Base-by-base conservation (phyloP, 2,797 vertebrate species). In the Gymnopithys bicolor region DNA sequence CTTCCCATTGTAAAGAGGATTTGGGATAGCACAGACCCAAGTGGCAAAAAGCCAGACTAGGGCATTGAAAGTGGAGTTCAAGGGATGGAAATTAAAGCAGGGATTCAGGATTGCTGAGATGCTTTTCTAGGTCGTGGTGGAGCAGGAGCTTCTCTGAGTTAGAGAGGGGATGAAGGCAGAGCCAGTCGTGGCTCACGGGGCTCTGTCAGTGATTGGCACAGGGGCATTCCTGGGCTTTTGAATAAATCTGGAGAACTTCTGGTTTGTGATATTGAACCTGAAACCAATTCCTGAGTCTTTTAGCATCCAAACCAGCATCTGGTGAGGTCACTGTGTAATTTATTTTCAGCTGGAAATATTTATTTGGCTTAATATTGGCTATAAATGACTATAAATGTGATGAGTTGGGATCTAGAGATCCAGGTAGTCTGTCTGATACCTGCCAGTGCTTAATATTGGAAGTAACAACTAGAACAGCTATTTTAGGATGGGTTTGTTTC, bases 101-200 rank as follows among this genome's bases (percentile, higher is more conserved):
- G 10, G 8, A 3, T 68, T 51, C 45, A 45, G 33, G 45, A 35
- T 8, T 83, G 25, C 71, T 19, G 10, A 53, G 46, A 8, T 15
- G 3, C 8, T 68, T 87, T 73, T 28, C 33, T 13, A 33, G 28
- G 58, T 41, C 41, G 8, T 51, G 33, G 13, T 43, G 70, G n/a
- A 19, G 19, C 2, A 9, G 90, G 62, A 84, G 27, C 33, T 63
- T 30, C n/a, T 59, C 27, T 43, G 28, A 67, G 49, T 53, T 21
- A 19, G 5, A 13, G 41, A 15, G 35, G 46, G 14, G 22, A 33
- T 52, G 58, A 24, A 62, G 53, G 24, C 59, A 32, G 16, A 59
- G 24, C 52, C 46, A 52, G 9, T 7, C 0, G 0, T 37, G 37
- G 45, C 30, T 27, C 53, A 13, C 37, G 32, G 17, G 13, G 3